phyloP scores from a whole-genome alignment of 2,888 invertebrate genomes.

The Metalampra italica region DNA sequence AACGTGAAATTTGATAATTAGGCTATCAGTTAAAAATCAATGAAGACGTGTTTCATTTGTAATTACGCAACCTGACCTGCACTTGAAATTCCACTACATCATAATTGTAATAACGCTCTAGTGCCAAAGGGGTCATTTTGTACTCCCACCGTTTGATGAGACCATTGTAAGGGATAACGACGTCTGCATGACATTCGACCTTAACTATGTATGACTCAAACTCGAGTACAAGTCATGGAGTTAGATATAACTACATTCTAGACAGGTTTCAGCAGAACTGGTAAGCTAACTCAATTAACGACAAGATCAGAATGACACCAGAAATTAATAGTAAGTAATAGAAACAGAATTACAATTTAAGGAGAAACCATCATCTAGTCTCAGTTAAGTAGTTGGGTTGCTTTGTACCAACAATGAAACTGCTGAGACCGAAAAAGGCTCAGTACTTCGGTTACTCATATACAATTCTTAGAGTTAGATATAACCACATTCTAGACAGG shows the following conservation, averaged over 20 bases:
- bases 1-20: no score
- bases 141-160: not conserved
- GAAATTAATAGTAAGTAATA: no score
- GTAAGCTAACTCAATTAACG: not conserved
- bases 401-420: no score
- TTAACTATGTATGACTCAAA: not conserved
- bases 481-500: not conserved
- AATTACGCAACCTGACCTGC: no score
- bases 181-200: not conserved
- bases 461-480: not conserved
- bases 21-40: no score
- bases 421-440: no score
- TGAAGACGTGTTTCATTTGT: no score
- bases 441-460: no score
- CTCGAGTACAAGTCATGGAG: not conserved
- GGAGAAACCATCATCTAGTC: no score
- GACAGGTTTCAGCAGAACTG: not conserved
- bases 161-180: conserved; percentile 1
- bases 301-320: no score
- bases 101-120: not conserved
- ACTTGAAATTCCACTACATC: not conserved
- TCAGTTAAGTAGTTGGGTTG: no score
- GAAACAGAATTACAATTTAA: no score
- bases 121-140: not conserved
- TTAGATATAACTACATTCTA: not conserved